A percentile compares a stretch with the other conserved stretches of the same genome.
These are phyloP conservation scores for Agrilus mali DNA, from an alignment of 2,888 invertebrate genomes.

Conservation along the genomic window DNA sequence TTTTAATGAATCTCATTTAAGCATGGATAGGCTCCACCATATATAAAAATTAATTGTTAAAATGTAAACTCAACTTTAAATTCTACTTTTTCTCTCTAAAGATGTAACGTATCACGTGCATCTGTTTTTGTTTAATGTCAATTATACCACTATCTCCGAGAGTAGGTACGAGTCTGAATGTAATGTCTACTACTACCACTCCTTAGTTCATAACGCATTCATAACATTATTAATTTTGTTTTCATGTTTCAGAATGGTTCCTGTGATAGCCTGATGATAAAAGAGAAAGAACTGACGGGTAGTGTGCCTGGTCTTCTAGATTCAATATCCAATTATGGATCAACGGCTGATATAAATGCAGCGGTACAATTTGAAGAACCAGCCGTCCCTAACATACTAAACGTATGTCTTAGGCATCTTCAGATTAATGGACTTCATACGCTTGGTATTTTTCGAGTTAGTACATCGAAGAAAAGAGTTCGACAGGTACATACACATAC, in stretches of 20 bases:
- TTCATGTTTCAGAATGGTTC: constrained; percentile 57
- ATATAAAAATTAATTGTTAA: too few relatives aligned
- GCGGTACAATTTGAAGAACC: constrained; percentile 34
- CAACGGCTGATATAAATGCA: constrained; percentile 33
- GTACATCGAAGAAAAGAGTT: constrained; percentile 83
- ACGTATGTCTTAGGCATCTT: constrained; percentile 69
- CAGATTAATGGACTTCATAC: constrained; percentile 71
- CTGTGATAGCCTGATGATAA: constrained; percentile 54
- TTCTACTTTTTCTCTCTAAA: too few relatives aligned
- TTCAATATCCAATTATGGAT: constrained; percentile 30
- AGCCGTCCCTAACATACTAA: constrained; percentile 64
- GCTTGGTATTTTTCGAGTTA: constrained; percentile 83
- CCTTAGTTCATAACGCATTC: too few relatives aligned
- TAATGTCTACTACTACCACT: too few relatives aligned
- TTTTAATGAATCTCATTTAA: too few relatives aligned
- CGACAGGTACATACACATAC: constrained; percentile 52
- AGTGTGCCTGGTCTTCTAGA: constrained; percentile 36
- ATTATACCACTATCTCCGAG: too few relatives aligned
- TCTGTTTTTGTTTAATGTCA: too few relatives aligned
- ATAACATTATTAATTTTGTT: too few relatives aligned
- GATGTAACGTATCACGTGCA: too few relatives aligned
- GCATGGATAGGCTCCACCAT: too few relatives aligned
- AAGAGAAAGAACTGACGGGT: constrained; percentile 42
- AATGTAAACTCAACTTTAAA: too few relatives aligned
- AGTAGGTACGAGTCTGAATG: too few relatives aligned